These are phyloP conservation scores for Diarsia mendica DNA, from an alignment of 2,888 invertebrate species.

Conservation along the genomic window DNA sequence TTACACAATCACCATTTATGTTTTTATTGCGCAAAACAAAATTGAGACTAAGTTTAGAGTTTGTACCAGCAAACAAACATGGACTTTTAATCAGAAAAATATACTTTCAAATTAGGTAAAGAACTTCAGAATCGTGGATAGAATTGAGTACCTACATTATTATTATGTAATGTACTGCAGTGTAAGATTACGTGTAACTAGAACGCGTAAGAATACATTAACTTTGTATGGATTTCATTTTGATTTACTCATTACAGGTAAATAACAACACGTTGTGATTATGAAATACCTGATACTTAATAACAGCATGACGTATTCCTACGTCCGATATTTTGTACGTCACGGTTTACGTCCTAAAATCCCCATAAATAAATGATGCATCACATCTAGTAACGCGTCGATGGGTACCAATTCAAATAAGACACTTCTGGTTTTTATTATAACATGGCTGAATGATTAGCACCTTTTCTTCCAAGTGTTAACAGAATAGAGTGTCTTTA, in stretches of 20 bases:
- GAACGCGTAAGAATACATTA: slow-evolving; percentile 20
- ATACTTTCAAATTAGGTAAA: slow-evolving; percentile 29
- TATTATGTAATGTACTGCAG: slow-evolving; percentile 43
- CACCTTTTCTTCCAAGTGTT: slow-evolving; percentile 64
- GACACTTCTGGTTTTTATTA: slow-evolving; percentile 50
- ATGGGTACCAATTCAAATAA: slow-evolving; percentile 25
- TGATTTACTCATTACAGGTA: slow-evolving; percentile 21
- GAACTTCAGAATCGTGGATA: slow-evolving; percentile 28
- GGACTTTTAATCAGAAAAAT: slow-evolving; percentile 47
- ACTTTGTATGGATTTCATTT: slow-evolving; percentile 11
- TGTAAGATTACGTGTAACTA: slow-evolving; percentile 29
- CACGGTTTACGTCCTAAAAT: neutral
- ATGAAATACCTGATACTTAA: neutral
- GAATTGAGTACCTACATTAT: slow-evolving; percentile 46
- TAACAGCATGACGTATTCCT: neutral
- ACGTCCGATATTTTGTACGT: neutral
- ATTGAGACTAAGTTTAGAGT: slow-evolving; percentile 29
- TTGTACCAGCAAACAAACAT: slow-evolving; percentile 29
- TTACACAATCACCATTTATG: slow-evolving; percentile 34
- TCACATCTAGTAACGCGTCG: neutral
- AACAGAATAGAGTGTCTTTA: slow-evolving; percentile 57
- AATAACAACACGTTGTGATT: slow-evolving; percentile 3
- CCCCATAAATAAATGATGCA: neutral
- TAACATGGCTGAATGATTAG: slow-evolving; percentile 60
- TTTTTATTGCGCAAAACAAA: slow-evolving; percentile 30